Evolutionary conservation across 2,888 invertebrate species (phyloP).

Genomic region (Torymus aiolomorphi): DNA sequence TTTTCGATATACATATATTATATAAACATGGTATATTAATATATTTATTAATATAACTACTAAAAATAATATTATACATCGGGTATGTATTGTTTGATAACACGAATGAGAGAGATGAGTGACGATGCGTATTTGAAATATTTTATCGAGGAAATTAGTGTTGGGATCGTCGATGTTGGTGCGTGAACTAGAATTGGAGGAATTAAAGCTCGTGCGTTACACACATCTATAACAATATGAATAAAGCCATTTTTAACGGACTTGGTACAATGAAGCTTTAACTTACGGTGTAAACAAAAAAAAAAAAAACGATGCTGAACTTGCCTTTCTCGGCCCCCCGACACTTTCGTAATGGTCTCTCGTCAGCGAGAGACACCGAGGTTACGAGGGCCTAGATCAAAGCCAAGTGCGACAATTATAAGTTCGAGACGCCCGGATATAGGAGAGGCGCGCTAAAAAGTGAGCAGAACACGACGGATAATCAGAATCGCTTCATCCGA

Average conservation of each 20-base stretch:
- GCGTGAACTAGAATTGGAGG: conserved; percentile 1
- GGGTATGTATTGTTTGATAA: conserved; percentile 44
- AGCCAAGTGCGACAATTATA: neutral
- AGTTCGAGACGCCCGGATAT: too few species aligned
- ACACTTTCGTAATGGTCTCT: neutral
- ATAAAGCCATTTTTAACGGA: too few species aligned
- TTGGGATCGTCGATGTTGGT: conserved; percentile 17
- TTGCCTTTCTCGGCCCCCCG: neutral
- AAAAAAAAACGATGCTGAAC: neutral
- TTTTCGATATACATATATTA: conserved; percentile 68
- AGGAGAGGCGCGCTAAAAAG: neutral
- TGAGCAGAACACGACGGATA: conserved; percentile 27
- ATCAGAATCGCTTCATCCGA: conserved; percentile 5
- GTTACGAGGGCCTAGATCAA: neutral
- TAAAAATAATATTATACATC: conserved; percentile 34
- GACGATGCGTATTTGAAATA: conserved; percentile 22
- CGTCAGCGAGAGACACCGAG: neutral
- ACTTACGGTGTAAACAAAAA: neutral
- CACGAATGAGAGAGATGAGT: conserved; percentile 31
- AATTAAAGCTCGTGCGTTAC: neutral
- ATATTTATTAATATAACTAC: conserved; percentile 41
- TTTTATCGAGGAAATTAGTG: conserved; percentile 27
- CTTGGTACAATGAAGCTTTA: too few species aligned
- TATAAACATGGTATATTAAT: conserved; percentile 25
- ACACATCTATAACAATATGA: too few species aligned